phyloP scores from a whole-genome alignment of 2,888 invertebrate species.

The Chrysodeixis includens region DNA sequence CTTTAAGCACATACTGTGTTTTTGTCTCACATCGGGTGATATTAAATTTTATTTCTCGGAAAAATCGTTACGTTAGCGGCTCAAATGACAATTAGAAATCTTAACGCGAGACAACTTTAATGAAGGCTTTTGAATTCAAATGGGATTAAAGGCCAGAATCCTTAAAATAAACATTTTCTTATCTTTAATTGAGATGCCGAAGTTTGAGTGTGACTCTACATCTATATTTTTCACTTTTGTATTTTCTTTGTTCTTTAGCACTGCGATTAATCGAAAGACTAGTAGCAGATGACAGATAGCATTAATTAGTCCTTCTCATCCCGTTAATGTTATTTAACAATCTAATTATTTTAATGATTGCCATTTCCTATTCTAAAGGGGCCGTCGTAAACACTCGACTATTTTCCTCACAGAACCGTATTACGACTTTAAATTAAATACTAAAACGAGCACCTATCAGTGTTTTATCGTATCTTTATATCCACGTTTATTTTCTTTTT shows the following conservation, averaged over 20 bases:
- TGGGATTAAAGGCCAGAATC: constrained; percentile 9
- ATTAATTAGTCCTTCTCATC: not conserved
- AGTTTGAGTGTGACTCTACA: constrained; percentile 10
- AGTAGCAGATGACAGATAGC: not conserved
- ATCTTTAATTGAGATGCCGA: constrained; percentile 19
- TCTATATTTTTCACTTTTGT: not conserved
- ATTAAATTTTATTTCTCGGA: too few relatives aligned
- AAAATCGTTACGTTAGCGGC: constrained; percentile 2
- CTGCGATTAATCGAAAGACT: not conserved
- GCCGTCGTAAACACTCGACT: not conserved
- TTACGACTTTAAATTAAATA: not conserved
- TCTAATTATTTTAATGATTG: not conserved
- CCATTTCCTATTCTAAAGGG: not conserved
- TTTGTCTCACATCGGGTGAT: not conserved
- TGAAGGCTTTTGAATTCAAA: constrained; percentile 16
- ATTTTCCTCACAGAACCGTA: not conserved
- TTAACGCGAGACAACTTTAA: constrained; percentile 6
- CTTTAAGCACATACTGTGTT: not conserved
- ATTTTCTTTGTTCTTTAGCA: not conserved
- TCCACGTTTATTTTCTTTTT: not conserved
- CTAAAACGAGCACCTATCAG: constrained; percentile 2
- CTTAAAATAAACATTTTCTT: constrained; percentile 18
- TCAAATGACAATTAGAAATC: constrained; percentile 25
- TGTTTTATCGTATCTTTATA: constrained; percentile 1
- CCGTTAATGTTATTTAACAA: not conserved